A percentile compares a stretch with the other conserved stretches of the same genome.
These are phyloP conservation scores for Naja naja DNA, from an alignment of 2,113 vertebrate species.

Conservation along the genomic window DNA sequence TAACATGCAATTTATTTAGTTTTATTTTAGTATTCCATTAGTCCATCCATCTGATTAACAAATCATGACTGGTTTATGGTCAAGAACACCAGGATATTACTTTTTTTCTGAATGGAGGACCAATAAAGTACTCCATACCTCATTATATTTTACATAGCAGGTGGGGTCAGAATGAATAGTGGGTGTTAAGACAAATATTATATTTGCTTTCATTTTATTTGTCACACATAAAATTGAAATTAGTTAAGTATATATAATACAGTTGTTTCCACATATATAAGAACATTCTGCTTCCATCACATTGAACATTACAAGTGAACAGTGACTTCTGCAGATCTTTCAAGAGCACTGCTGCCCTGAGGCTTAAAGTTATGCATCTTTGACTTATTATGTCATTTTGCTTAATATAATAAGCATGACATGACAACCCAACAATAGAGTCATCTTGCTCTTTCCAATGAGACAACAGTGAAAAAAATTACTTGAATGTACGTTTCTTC, in stretches of 20 bases:
- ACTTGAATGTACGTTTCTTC: not conserved
- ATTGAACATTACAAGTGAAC: not conserved
- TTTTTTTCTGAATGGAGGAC: not conserved
- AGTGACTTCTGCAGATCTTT: not conserved
- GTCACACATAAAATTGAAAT: not conserved
- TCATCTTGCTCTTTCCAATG: not conserved
- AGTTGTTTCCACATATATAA: not conserved
- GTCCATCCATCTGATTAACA: not conserved
- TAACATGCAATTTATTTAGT: not conserved
- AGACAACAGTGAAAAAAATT: not conserved
- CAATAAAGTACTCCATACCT: not conserved
- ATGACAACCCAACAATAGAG: not conserved
- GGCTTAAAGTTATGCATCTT: not conserved
- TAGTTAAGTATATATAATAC: not conserved
- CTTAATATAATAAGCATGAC: not conserved
- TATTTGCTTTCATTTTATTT: not conserved
- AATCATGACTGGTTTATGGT: not conserved
- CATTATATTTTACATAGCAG: not conserved
- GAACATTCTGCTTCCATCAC: not conserved
- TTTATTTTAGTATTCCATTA: not conserved
- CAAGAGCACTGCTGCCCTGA: not conserved
- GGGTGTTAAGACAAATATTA: not conserved
- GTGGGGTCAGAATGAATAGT: not conserved
- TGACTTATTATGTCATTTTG: not conserved
- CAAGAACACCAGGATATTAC: not conserved